A percentile compares a stretch with the other conserved stretches of the same genome.
Evolutionary conservation across 2,113 vertebrate genomes (phyloP).

Genomic region (Caracal caracal): DNA sequence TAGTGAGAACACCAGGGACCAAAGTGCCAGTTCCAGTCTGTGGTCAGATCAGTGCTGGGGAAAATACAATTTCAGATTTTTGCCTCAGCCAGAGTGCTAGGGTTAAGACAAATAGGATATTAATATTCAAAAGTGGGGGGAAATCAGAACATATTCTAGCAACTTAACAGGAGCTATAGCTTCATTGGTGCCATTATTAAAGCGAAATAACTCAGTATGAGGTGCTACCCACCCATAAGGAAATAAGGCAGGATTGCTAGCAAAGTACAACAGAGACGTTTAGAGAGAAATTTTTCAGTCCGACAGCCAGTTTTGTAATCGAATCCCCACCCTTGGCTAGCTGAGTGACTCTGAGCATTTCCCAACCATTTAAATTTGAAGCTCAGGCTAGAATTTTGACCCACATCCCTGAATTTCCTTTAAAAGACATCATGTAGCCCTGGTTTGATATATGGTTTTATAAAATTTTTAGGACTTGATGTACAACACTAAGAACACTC

Average conservation of each 20-base stretch:
- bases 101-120: background rate
- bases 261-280: background rate
- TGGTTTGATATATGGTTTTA: background rate
- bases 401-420: background rate
- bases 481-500: background rate
- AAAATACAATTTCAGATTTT: conserved; percentile 49
- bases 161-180: background rate
- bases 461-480: background rate
- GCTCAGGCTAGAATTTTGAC: background rate
- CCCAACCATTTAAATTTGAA: background rate
- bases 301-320: background rate
- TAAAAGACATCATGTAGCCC: background rate
- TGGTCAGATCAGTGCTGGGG: background rate
- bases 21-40: background rate
- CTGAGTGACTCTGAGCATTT: background rate
- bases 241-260: background rate
- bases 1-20: conserved; percentile 50
- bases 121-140: background rate
- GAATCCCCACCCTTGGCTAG: background rate
- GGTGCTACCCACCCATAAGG: no score
- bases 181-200: background rate
- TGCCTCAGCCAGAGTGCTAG: background rate
- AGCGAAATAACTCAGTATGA: background rate
- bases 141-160: background rate
- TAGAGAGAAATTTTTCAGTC: background rate